Conservation (phyloP, 2,797 vertebrate genomes). For the Geotrypetes seraphini region DNA sequence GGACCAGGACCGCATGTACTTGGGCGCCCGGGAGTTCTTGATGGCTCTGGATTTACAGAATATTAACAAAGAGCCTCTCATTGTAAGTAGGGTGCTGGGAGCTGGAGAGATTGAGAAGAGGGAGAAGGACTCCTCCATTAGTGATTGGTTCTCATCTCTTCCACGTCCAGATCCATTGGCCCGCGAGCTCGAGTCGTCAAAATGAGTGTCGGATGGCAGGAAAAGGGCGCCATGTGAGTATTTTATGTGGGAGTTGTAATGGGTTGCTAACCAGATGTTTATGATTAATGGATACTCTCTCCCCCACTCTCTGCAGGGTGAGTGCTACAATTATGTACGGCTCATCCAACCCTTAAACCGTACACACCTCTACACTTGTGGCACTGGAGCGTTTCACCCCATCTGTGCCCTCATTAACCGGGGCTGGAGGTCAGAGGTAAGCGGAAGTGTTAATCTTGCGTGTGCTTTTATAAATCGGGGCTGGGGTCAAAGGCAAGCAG, state of each 20-base stretch:
- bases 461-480: neutral
- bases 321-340: constrained; percentile 75
- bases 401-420: constrained; percentile 72
- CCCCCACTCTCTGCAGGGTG: constrained; percentile 49
- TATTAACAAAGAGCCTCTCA: constrained; percentile 77
- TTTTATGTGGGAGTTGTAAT: neutral
- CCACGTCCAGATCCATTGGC: constrained; percentile 61
- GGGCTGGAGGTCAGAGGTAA: constrained; percentile 75
- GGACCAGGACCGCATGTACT: constrained; percentile 75
- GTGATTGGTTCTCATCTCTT: too few species aligned
- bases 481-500: too few species aligned
- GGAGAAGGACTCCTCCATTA: too few species aligned
- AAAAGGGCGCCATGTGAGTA: constrained; percentile 64
- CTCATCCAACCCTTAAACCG: constrained; percentile 75
- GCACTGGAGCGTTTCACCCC: constrained; percentile 72
- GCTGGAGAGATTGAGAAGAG: too few species aligned
- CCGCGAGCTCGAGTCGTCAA: constrained; percentile 63
- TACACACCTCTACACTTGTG: constrained; percentile 74
- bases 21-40: constrained; percentile 74
- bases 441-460: too few species aligned
- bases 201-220: constrained; percentile 74
- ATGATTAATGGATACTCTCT: too few species aligned
- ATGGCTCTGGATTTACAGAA: constrained; percentile 77
- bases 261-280: too few species aligned
- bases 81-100: constrained; percentile 45